A percentile compares a stretch with the other conserved stretches of the same genome.
Conservation (phyloP, 2,888 invertebrate genomes). For the Portevinia maculata region DNA sequence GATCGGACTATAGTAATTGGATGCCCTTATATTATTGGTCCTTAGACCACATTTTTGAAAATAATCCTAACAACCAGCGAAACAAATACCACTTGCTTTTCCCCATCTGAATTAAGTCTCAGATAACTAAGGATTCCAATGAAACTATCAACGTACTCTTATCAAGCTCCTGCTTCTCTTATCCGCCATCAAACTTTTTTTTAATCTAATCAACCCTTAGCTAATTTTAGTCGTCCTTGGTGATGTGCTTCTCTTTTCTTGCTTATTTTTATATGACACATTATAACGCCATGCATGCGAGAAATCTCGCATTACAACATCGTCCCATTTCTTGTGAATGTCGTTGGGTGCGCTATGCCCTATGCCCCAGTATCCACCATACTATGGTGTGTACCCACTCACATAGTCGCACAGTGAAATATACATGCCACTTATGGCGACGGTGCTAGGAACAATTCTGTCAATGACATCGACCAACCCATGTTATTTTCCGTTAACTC, state of each 20-base stretch:
- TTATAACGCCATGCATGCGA: constrained; percentile 58
- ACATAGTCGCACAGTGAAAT: constrained; percentile 1
- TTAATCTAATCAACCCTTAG: constrained; percentile 55
- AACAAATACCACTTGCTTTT: background rate
- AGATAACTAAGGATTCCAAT: constrained; percentile 10
- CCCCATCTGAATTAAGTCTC: constrained; percentile 6
- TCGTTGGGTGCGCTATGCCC: background rate
- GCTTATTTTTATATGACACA: constrained; percentile 20
- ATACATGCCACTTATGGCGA: constrained; percentile 52
- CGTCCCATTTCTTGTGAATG: constrained; percentile 46
- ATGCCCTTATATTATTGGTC: no score
- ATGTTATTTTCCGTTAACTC: constrained; percentile 15
- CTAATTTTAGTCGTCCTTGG: constrained; percentile 69
- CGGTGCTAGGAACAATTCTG: constrained; percentile 48
- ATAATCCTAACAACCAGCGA: no score
- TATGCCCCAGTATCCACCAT: background rate
- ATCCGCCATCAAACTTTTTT: constrained; percentile 5
- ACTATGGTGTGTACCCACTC: background rate
- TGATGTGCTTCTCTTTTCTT: constrained; percentile 14
- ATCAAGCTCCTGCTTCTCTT: background rate
- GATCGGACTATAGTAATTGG: no score
- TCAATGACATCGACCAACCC: constrained; percentile 67
- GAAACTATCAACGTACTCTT: constrained; percentile 12
- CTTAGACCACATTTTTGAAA: no score
- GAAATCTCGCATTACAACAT: constrained; percentile 60